Evolutionary conservation across 2,113 vertebrate species (phyloP).

Genomic region (Drymodes brunneopygia): DNA sequence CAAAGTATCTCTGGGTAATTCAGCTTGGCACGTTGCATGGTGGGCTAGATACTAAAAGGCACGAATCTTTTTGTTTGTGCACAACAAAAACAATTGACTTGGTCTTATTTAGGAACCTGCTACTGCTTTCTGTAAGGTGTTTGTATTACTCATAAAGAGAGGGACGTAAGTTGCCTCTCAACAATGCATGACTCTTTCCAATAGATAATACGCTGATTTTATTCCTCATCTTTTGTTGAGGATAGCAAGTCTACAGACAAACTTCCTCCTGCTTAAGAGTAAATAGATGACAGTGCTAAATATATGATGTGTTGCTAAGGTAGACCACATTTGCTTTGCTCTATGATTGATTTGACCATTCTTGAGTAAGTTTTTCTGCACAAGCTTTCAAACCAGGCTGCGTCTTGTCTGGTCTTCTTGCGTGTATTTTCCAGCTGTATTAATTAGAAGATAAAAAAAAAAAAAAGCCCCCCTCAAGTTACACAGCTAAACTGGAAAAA

Average conservation of each 20-base stretch:
- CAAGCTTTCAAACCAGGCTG: background rate
- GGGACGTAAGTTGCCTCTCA: conserved; percentile 16
- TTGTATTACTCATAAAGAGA: conserved; percentile 6
- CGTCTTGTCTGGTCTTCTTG: background rate
- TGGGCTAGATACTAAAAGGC: conserved; percentile 44
- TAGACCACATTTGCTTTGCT: background rate
- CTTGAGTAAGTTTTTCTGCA: background rate
- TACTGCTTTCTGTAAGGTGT: conserved; percentile 48
- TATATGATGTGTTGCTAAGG: background rate
- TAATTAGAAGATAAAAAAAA: background rate
- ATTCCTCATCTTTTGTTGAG: background rate
- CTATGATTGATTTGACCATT: background rate
- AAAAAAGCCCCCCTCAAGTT: background rate
- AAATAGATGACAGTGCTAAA: background rate
- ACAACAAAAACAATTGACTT: conserved; percentile 65
- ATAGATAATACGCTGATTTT: background rate
- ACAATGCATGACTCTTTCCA: conserved; percentile 32
- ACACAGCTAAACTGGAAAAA: background rate
- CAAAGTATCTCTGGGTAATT: conserved; percentile 69
- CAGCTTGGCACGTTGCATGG: conserved; percentile 58
- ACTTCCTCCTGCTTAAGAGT: background rate
- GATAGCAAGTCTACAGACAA: background rate
- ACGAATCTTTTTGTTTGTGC: conserved; percentile 57
- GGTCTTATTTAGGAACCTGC: conserved; percentile 61
- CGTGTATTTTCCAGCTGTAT: background rate